phyloP scores from a whole-genome alignment of 2,888 invertebrate genomes.

The Pherbina coryleti region DNA sequence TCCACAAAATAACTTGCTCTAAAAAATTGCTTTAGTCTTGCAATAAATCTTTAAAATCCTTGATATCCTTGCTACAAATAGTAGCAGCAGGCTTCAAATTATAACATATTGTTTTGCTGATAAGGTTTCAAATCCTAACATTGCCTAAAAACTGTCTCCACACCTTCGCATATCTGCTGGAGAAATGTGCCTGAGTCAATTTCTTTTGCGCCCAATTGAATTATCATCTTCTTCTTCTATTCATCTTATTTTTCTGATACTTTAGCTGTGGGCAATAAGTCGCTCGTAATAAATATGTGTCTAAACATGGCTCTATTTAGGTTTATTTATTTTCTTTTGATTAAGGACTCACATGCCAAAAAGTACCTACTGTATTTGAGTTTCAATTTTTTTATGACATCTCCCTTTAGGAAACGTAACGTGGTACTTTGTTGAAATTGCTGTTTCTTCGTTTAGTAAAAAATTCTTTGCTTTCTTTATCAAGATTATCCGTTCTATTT shows the following conservation, averaged over 20 bases:
- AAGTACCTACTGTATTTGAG: not conserved
- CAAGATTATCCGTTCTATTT: too few species aligned
- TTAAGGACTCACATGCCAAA: slow-evolving; percentile 3
- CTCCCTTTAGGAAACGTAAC: not conserved
- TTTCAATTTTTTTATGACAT: not conserved
- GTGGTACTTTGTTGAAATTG: not conserved
- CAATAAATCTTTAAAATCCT: slow-evolving; percentile 43
- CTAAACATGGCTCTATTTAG: slow-evolving; percentile 7
- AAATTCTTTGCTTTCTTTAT: too few species aligned
- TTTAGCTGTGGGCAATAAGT: not conserved
- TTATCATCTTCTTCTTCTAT: not conserved
- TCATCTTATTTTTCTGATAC: not conserved
- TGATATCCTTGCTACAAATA: slow-evolving; percentile 23
- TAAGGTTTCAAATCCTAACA: slow-evolving; percentile 2
- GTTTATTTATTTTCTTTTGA: not conserved
- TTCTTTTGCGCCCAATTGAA: slow-evolving; percentile 12
- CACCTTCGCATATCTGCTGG: slow-evolving; percentile 6
- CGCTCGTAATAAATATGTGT: slow-evolving; percentile 12
- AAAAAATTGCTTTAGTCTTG: slow-evolving; percentile 26
- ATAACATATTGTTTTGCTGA: slow-evolving; percentile 30
- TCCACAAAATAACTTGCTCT: not conserved
- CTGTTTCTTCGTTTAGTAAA: not conserved
- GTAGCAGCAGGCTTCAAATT: slow-evolving; percentile 10
- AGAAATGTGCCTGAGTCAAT: not conserved
- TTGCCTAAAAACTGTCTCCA: slow-evolving; percentile 16